phyloP scores from a whole-genome alignment of 1,140 invertebrate genomes.

The Scaptomyza graminum region DNA sequence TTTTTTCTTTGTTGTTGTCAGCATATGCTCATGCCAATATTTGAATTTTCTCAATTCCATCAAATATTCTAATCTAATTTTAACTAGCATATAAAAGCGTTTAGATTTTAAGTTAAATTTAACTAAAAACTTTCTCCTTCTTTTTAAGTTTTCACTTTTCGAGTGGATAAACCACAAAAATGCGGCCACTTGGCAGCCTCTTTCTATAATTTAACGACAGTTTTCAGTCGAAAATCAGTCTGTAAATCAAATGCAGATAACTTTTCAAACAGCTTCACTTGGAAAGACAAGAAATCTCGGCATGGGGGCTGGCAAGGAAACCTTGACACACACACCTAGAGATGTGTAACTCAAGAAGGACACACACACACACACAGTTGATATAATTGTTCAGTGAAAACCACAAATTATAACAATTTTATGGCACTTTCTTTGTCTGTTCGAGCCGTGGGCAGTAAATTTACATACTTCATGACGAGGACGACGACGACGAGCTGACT shows the following conservation, averaged over 20 bases:
- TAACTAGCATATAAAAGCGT: neutral
- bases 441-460: slow-evolving; percentile 59
- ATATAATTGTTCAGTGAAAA: slow-evolving; percentile 73
- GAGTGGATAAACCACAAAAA: slow-evolving; percentile 37
- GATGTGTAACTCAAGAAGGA: slow-evolving; percentile 30
- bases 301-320: neutral
- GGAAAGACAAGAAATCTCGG: slow-evolving; percentile 16
- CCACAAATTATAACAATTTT: slow-evolving; percentile 80
- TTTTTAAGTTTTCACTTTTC: slow-evolving; percentile 35
- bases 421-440: slow-evolving; percentile 57
- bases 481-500: slow-evolving; percentile 43
- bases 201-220: slow-evolving; percentile 62
- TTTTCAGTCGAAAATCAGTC: slow-evolving; percentile 45
- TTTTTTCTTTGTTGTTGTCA: slow-evolving; percentile 1
- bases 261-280: slow-evolving; percentile 45
- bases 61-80: too few relatives aligned
- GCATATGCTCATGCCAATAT: slow-evolving; percentile 14
- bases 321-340: slow-evolving; percentile 60
- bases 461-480: slow-evolving; percentile 72
- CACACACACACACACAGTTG: slow-evolving; percentile 21
- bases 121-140: too few relatives aligned
- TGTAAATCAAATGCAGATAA: slow-evolving; percentile 79
- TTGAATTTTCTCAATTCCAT: neutral
- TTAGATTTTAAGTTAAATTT: slow-evolving; percentile 18
- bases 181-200: neutral